Base-by-base conservation (phyloP, 2,113 vertebrate species). In the Anolis sagrei region DNA sequence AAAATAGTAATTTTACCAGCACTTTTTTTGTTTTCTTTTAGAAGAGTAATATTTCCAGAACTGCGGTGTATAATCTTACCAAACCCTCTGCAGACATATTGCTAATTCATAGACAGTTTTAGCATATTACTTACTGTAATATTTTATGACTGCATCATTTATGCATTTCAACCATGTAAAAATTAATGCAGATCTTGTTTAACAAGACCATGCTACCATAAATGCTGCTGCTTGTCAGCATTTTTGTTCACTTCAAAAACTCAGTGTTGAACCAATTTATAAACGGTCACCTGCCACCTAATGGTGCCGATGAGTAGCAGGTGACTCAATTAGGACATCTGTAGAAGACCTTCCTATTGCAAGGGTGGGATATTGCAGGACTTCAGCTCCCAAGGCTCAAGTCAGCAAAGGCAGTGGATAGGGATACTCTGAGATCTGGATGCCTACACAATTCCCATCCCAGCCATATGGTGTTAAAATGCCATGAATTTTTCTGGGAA, bases 251-350 rank as follows among this genome's bases (percentile, higher is more conserved):
- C 11, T 74, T 72, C 34, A 81, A 68, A 25, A 66, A 1, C 87
- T 25, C 77, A 86, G 87, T 75, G 72, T 9, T 0, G 0, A 13
- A 78, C 78, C 32, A 21, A n/a, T 90, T 79, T 69, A 66, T 44
- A 64, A 87, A 89, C 76, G 79, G 85, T 78, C 90, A 90, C 21
- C 91, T 93, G 93, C 90, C 93, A 92, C 83, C 92, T 93, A 87
- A 83, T 85, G 93, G 91, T 61, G 18, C 74, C 1, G 1, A 86
- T 29, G 29, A 51, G 23, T 2, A 0, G 62, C 80, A 61, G 11
- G 84, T 76, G 80, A 64, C 48, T 0, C 0, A 0, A 1, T 70
- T 1, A 66, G 32, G n/a, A 7, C 14, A 29, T 82, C 34, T 48
- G 6, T 83, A 13, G n/a, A 39, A 54, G 25, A 25, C 32, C 34